A percentile compares a stretch with the other conserved stretches of the same genome.
These are phyloP conservation scores for Arothron firmamentum DNA, from an alignment of 2,113 vertebrate genomes.

Conservation along the genomic window DNA sequence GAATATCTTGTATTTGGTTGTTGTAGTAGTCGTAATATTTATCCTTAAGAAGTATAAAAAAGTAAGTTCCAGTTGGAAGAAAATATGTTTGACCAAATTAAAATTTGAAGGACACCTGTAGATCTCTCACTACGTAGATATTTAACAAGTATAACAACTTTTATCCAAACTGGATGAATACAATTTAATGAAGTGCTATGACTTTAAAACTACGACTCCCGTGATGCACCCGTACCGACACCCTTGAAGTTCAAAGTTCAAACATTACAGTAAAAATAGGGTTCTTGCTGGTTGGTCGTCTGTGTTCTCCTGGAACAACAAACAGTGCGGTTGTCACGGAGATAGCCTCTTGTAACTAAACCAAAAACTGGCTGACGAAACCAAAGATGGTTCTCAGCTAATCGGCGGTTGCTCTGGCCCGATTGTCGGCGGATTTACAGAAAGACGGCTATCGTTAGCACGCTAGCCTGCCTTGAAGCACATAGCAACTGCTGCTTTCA, in stretches of 20 bases:
- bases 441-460: constrained; percentile 50
- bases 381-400: constrained; percentile 49
- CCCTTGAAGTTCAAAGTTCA: constrained; percentile 66
- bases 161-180: no score
- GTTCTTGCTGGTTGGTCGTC: constrained; percentile 31
- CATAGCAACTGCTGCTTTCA: constrained; percentile 46
- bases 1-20: no score
- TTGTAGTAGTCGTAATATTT: no score
- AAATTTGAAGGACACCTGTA: no score
- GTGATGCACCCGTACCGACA: constrained; percentile 38
- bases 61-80: no score
- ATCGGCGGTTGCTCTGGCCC: constrained; percentile 16
- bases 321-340: constrained; percentile 7
- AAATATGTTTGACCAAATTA: no score
- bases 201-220: constrained; percentile 53
- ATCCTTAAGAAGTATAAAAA: no score
- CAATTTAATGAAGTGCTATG: not conserved
- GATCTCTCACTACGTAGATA: no score
- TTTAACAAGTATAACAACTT: no score
- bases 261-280: constrained; percentile 63
- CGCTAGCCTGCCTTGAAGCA: constrained; percentile 46
- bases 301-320: constrained; percentile 28
- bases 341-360: constrained; percentile 1
- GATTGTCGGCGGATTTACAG: constrained; percentile 49
- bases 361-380: constrained; percentile 14